phyloP scores from a whole-genome alignment of 1,140 invertebrate genomes.

The Aphaenogaster rudis region DNA sequence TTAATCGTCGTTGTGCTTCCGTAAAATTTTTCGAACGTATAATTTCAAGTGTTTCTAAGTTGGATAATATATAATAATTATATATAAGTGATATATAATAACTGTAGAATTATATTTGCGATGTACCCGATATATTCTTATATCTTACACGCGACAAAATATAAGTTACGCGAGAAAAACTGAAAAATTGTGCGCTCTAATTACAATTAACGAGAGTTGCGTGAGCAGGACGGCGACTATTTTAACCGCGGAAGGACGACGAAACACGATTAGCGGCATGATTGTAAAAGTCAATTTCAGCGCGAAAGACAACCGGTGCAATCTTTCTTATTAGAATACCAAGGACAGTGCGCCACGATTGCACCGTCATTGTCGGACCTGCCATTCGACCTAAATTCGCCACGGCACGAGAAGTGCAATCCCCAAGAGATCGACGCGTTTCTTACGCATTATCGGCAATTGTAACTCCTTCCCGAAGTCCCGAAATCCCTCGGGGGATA shows the following conservation, averaged over 20 bases:
- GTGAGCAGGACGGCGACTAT: not conserved
- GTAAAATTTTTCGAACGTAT: not conserved
- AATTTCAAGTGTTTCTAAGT: not conserved
- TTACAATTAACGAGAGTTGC: slow-evolving; percentile 14
- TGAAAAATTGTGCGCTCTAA: not conserved
- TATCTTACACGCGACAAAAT: not conserved
- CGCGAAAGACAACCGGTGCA: not conserved
- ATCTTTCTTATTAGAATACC: slow-evolving; percentile 20
- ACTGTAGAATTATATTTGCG: not conserved
- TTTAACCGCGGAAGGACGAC: slow-evolving; percentile 15
- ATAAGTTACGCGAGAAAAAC: not conserved
- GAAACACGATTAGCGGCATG: slow-evolving; percentile 35
- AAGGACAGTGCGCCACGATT: slow-evolving; percentile 44
- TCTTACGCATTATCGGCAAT: slow-evolving; percentile 27
- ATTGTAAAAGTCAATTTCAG: slow-evolving; percentile 27
- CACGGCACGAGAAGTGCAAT: slow-evolving; percentile 1
- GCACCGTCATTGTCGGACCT: not conserved
- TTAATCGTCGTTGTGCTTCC: not conserved
- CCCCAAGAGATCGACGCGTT: slow-evolving; percentile 1
- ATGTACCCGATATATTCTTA: not conserved
- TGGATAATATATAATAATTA: not conserved
- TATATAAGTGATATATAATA: too few relatives aligned
- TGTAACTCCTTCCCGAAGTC: not conserved
- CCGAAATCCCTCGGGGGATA: not conserved
- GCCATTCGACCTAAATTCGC: slow-evolving; percentile 24